phyloP scores from a whole-genome alignment of 2,113 vertebrate species.

The Bucco capensis region DNA sequence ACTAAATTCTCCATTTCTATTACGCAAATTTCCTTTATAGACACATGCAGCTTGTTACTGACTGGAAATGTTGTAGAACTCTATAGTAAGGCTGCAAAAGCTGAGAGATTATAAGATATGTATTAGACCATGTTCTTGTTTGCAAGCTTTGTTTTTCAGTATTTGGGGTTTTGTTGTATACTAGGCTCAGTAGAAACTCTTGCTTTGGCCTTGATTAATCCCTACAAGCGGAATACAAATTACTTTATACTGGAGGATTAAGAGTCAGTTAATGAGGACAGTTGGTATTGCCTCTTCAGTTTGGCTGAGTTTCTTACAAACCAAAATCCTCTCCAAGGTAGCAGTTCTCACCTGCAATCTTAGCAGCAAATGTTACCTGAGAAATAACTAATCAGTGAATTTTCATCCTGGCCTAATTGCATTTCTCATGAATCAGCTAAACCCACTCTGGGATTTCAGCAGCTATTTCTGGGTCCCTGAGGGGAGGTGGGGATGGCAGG shows the following conservation, averaged over 20 bases:
- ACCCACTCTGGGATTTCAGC: background rate
- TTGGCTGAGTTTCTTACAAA: background rate
- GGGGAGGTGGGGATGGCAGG: constrained; percentile 31
- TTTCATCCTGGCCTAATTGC: constrained; percentile 12
- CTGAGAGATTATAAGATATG: background rate
- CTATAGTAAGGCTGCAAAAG: background rate
- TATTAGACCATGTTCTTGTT: background rate
- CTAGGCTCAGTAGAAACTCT: background rate
- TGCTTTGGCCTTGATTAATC: constrained; percentile 6
- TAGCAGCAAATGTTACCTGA: background rate
- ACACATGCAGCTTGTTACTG: background rate
- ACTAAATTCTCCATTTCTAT: background rate
- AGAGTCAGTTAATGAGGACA: constrained; percentile 10
- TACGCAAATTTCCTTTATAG: background rate
- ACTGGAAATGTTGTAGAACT: background rate
- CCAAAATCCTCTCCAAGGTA: background rate
- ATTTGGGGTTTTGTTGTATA: background rate
- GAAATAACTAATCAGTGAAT: constrained; percentile 13
- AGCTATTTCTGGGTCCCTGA: constrained; percentile 36
- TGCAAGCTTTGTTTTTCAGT: background rate
- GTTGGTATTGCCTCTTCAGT: background rate
- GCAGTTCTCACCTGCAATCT: constrained; percentile 8
- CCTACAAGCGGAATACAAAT: background rate
- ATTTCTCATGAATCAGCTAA: constrained; percentile 27
- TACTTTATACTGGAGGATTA: background rate